Evolutionary conservation across 92 coral and sea anemone species (phyloP), one percentile per base, ranked within the genome.

Genomic region (Zoanthus sociatus): DNA sequence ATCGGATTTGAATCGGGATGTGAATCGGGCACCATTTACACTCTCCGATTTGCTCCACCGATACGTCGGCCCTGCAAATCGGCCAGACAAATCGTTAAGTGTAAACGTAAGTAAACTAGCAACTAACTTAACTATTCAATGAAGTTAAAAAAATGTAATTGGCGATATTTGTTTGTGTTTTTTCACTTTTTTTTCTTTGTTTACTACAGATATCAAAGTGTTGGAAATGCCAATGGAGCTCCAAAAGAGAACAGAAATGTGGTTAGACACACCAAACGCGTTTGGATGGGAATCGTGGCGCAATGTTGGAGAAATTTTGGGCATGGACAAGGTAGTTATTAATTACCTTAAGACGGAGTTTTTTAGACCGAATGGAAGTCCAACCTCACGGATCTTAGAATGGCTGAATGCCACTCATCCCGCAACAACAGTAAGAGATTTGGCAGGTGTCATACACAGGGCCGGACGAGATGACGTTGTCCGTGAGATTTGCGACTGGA

Each of bases 371-470:
- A 26, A 31, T 31, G 83, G 83, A 14, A 78, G 83, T 47, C 83
- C 83, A 2, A 54, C 70, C 9, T 78, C 47, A 54, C 83, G 31
- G 50, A 30, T 78, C 16, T 50, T 78, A 51, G 83, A 78, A n/a
- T 32, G 13, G 14, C 18, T 78, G 12, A 1, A n/a, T 7, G 51
- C 70, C 26, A 78, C 31, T 4, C 32, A 14, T 78, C 33, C 46
- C 69, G 33, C 31, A 10, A 55, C 56, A 69, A 78, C 50, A 17
- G 83, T 78, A 9, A 30, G 47, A 78, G 16, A 6, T 4, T 47
- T 78, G 46, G 51, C 17, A 6, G 70, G 31, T n/a, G 53, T 12
- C 9, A 78, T 78, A 0, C 68, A 78, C 13, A 3, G 1, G 13
- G 47, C 66, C 3, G 17, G 31, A 11, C 83, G 83, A 56, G 50